These are phyloP conservation scores for human DNA, from an alignment of 2,113 vertebrate genomes.

Conservation along the genomic window GRCh38 chr17:79452501-79453000, in stretches of 20 bases:
- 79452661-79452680: neutral
- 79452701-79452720: neutral
- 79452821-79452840: rapidly evolving
- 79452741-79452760: too few relatives aligned
- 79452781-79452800: too few relatives aligned
- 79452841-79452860: neutral
- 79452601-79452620: neutral
- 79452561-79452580: too few relatives aligned
- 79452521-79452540: neutral
- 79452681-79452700: neutral
- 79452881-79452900: neutral
- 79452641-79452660: neutral
- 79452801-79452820: too few relatives aligned
- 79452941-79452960: neutral
- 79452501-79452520: neutral
- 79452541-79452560: neutral
- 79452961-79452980: neutral
- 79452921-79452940: neutral
- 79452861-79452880: neutral
- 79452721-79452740: too few relatives aligned
- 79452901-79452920: rapidly evolving
- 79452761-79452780: neutral
- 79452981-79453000: rapidly evolving
- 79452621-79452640: too few relatives aligned
- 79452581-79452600: neutral